phyloP scores from a whole-genome alignment of 2,797 vertebrate species.

The Vireo griseus region DNA sequence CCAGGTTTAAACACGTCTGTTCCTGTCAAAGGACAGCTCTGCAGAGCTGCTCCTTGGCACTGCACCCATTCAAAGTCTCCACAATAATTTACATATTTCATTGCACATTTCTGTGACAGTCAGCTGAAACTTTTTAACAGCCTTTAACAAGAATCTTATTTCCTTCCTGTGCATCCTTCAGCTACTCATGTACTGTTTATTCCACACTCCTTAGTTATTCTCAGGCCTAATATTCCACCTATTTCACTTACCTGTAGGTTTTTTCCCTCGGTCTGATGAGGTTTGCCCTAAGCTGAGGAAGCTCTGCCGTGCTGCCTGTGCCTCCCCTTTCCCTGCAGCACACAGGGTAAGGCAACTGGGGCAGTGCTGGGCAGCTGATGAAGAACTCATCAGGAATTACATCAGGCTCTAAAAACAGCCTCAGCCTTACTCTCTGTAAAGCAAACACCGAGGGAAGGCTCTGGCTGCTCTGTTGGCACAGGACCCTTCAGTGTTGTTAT shows the following conservation, averaged over 20 bases:
- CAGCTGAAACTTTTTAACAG: background rate
- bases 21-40: background rate
- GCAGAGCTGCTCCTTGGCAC: background rate
- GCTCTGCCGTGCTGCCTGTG: background rate
- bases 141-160: background rate
- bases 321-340: background rate
- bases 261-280: background rate
- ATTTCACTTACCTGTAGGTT: background rate
- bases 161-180: background rate
- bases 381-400: background rate
- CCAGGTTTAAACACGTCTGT: background rate
- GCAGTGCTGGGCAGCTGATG: background rate
- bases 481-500: background rate
- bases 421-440: background rate
- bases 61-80: background rate
- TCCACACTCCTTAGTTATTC: background rate
- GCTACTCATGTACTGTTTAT: background rate
- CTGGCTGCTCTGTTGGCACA: background rate
- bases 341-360: accelerated
- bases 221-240: background rate
- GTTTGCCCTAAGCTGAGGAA: background rate
- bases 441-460: background rate
- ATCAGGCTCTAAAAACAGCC: background rate
- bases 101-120: background rate
- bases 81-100: background rate